phyloP scores from a whole-genome alignment of 2,113 vertebrate genomes.

The Cathartes aura region DNA sequence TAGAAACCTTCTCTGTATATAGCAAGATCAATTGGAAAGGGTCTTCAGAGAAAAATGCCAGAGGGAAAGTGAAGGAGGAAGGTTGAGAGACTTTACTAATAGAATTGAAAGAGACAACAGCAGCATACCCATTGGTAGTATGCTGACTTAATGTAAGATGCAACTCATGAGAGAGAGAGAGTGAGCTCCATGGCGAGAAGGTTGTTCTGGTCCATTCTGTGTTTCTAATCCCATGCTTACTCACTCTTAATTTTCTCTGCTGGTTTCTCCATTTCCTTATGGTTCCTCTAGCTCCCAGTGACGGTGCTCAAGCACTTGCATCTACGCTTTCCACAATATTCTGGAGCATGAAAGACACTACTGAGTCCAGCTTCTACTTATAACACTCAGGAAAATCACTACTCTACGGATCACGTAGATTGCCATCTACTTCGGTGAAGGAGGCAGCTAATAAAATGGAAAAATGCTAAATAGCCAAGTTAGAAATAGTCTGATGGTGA shows the following conservation, averaged over 20 bases:
- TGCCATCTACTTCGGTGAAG: neutral
- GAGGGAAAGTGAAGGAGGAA: neutral
- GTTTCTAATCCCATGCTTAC: neutral
- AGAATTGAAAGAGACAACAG: neutral
- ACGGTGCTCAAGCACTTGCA: neutral
- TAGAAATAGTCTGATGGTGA: neutral
- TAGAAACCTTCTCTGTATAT: neutral
- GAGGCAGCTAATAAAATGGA: neutral
- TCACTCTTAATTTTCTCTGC: neutral
- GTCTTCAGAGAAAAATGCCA: neutral
- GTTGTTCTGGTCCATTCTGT: neutral
- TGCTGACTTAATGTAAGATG: neutral
- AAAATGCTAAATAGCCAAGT: neutral
- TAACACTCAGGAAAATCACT: neutral
- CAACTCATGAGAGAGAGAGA: neutral
- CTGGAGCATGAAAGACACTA: neutral
- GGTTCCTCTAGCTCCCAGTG: neutral
- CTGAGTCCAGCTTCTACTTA: neutral
- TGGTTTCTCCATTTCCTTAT: neutral
- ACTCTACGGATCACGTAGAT: neutral
- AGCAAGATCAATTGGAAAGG: neutral
- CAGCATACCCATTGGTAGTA: neutral
- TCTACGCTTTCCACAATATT: neutral
- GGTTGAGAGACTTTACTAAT: neutral
- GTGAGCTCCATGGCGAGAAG: neutral